Evolutionary conservation across 2,888 invertebrate genomes (phyloP), one percentile per base, ranked within the genome.

Genomic region (Lasioglossum zephyrum): DNA sequence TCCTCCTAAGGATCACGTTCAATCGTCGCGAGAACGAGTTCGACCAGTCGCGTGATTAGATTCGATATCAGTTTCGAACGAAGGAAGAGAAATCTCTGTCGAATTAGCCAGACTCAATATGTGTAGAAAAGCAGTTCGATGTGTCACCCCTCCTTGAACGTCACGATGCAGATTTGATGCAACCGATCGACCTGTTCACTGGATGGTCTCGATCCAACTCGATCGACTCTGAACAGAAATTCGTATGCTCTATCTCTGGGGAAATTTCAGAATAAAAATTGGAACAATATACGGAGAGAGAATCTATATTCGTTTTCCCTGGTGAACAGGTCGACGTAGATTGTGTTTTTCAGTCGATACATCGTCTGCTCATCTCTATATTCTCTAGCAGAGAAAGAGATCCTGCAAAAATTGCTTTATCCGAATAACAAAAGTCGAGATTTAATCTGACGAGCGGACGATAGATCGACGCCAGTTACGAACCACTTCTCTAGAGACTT

Each of bases 91-190:
- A 63, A 79, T 83, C 66, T 81, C 78, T 88, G 83, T 87, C 81
- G 80, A 88, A 81, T 88, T 90, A 90, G 90, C 73, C 84, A 69
- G 82, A 87, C 77, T 90, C 86, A 79, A 88, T 90, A 86, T 88
- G 83, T 84, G 88, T 90, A 90, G 88, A 90, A 69, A 69, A 90
- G 82, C 84, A 89, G 84, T 88, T 90, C 85, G 81, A 90, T 90
- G 89, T 90, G 89, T 90, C 77, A 85, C 88, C 87, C 90, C 44
- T 88, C 78, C 89, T 39, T 47, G 84, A 90, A 89, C 82, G 83
- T 88, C 85, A 85, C 86, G 74, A 88, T 79, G 85, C 80, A 36
- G 82, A 84, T 84, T 90, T 88, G 36, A 78, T 88, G 88, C 90
- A 90, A 86, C 83, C 39, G 69, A 69, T 69, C 39, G 39, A 69